Evolutionary conservation across 2,797 vertebrate species (phyloP).

Genomic region (Cynopterus sphinx): DNA sequence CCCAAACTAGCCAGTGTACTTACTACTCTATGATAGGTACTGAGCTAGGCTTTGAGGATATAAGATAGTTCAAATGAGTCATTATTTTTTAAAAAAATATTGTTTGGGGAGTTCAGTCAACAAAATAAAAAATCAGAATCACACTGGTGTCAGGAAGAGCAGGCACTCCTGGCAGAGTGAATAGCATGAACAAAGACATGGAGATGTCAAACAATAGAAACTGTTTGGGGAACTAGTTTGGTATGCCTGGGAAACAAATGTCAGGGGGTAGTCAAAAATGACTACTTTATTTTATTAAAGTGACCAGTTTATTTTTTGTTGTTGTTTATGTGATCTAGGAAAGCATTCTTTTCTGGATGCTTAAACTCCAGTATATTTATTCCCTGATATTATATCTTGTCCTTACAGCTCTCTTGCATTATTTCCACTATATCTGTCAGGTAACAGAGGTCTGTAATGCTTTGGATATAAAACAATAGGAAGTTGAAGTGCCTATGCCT

Average conservation of each 20-base stretch:
- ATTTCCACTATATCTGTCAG: background rate
- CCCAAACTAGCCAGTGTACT: background rate
- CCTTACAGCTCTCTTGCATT: background rate
- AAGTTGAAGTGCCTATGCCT: background rate
- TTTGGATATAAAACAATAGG: slow-evolving; percentile 10
- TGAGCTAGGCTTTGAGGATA: slow-evolving; percentile 17
- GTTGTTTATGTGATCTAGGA: slow-evolving; percentile 24
- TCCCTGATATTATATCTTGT: background rate
- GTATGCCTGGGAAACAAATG: background rate
- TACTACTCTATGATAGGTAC: background rate
- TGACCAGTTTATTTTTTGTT: background rate
- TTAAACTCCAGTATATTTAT: slow-evolving; percentile 20
- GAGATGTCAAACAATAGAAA: background rate
- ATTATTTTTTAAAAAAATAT: background rate
- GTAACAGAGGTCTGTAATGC: slow-evolving; percentile 13
- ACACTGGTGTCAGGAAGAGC: background rate
- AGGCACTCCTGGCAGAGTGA: background rate
- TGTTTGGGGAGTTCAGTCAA: slow-evolving; percentile 9
- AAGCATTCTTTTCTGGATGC: slow-evolving; percentile 41
- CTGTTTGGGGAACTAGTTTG: background rate
- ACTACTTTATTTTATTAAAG: background rate
- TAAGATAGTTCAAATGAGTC: slow-evolving; percentile 14
- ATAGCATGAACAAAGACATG: background rate
- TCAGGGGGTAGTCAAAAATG: background rate
- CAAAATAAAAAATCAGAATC: slow-evolving; percentile 40